Evolutionary conservation across 2,888 invertebrate genomes (phyloP), one percentile per base, ranked within the genome.

Genomic region (Tachina lurida): DNA sequence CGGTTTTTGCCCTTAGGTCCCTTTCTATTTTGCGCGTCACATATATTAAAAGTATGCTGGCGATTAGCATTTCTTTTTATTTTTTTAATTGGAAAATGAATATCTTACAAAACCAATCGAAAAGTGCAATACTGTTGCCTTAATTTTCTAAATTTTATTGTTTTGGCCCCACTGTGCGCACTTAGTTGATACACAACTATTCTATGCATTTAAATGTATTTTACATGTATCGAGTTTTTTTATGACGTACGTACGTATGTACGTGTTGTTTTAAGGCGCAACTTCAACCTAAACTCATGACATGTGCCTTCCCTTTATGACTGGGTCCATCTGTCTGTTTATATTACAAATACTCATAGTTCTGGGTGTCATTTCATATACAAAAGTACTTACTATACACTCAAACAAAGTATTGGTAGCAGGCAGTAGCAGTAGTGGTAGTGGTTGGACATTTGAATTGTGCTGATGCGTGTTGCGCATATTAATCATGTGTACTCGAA

Each of bases 391-490:
- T n/a, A n/a, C n/a, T n/a, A n/a, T n/a, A 52, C 52, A 62, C 68
- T 60, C 17, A 60, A 58, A 60, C 31, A 45, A 60, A 31, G 45
- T 49, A 43, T 56, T 74, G 17, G 49, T 52, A 31, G 67, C 31
- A 31, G 31, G 31, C 31, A 31, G 31, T 31, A 31, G 31, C 7
- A 7, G 31, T 31, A 31, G 31, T 31, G 31, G 5, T 7, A 7
- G 52, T 67, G 31, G 73, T 67, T n/a, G 76, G 52, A 56, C 58
- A 80, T 80, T 80, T 58, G 75, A 82, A 70, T 70, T 63, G 31
- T 60, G 65, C 54, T 76, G 74, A 80, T 84, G 77, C 78, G 73
- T 63, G 81, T 77, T 68, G 77, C 76, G 84, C 81, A 84, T 84
- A 77, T 77, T 77, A 84, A 84, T 84, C 62, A 81, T 63, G 31